Evolutionary conservation across 2,888 invertebrate genomes (phyloP).

Genomic region (Chrysolina haemoptera): DNA sequence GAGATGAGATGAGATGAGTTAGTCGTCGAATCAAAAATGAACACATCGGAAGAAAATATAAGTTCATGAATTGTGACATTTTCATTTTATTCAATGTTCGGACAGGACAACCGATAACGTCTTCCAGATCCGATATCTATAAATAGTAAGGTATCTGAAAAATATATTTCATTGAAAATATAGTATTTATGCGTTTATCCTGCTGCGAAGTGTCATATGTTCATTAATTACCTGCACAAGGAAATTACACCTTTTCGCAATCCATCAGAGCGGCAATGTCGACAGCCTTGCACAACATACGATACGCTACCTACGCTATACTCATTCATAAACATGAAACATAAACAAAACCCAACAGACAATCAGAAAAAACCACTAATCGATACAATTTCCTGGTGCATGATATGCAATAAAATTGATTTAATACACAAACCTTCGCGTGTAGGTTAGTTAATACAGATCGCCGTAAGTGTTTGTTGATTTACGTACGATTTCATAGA

Average conservation of each 20-base stretch:
- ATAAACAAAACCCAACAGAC: constrained; percentile 8
- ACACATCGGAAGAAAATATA: no score
- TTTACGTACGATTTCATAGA: not conserved
- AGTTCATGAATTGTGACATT: no score
- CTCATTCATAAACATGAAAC: constrained; percentile 32
- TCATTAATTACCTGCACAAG: constrained; percentile 3
- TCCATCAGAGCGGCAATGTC: constrained; percentile 3
- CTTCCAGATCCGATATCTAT: no score
- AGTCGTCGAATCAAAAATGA: no score
- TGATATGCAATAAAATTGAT: constrained; percentile 24
- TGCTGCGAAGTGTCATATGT: no score
- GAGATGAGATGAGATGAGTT: no score
- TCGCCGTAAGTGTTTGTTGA: not conserved
- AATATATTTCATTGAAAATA: no score
- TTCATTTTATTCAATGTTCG: no score
- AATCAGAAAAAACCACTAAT: constrained; percentile 19
- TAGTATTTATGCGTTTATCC: no score
- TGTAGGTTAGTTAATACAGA: constrained; percentile 21
- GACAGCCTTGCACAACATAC: constrained; percentile 13
- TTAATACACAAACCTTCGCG: constrained; percentile 22
- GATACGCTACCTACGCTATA: constrained; percentile 4
- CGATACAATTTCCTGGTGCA: constrained; percentile 20
- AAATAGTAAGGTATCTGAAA: no score
- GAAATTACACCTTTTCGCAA: not conserved
- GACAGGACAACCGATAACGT: no score